Evolutionary conservation across 2,797 vertebrate species (phyloP).

Genomic region (Sebastes kiyomatsui): DNA sequence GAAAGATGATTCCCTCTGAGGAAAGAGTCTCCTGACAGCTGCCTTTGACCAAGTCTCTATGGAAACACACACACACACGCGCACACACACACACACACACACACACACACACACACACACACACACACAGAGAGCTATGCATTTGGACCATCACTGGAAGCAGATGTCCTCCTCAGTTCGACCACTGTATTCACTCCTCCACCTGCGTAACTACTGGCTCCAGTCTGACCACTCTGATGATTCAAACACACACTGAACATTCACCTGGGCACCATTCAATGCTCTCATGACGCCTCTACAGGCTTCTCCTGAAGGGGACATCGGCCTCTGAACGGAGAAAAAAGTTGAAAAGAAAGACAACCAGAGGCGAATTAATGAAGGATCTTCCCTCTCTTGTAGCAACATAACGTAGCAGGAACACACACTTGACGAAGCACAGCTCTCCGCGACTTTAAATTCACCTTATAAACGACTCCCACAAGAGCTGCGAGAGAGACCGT

Average conservation of each 20-base stretch:
- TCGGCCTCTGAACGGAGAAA: slow-evolving; percentile 8
- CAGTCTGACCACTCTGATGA: slow-evolving; percentile 29
- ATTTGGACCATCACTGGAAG: slow-evolving; percentile 65
- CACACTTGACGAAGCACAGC: slow-evolving; percentile 44
- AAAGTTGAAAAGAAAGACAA: neutral
- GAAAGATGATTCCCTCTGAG: slow-evolving; percentile 61
- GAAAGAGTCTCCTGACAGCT: slow-evolving; percentile 10
- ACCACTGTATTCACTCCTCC: slow-evolving; percentile 52
- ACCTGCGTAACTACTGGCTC: slow-evolving; percentile 55
- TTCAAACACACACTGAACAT: slow-evolving; percentile 30
- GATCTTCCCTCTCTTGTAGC: slow-evolving; percentile 11
- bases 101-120: slow-evolving; percentile 22
- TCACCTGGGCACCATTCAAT: slow-evolving; percentile 15
- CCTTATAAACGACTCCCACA: slow-evolving; percentile 30
- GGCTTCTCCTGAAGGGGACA: neutral
- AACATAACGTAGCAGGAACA: slow-evolving; percentile 25
- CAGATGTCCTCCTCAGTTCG: slow-evolving; percentile 52
- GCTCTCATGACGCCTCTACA: slow-evolving; percentile 2
- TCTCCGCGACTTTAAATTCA: slow-evolving; percentile 33
- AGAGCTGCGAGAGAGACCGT: slow-evolving; percentile 12
- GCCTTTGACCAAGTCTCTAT: slow-evolving; percentile 38
- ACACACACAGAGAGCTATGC: slow-evolving; percentile 18
- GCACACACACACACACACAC: slow-evolving; percentile 12
- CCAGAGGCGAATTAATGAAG: slow-evolving; percentile 33
- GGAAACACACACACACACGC: slow-evolving; percentile 27